Conservation (phyloP, 2,888 invertebrate species). For the Carabus problematicus region DNA sequence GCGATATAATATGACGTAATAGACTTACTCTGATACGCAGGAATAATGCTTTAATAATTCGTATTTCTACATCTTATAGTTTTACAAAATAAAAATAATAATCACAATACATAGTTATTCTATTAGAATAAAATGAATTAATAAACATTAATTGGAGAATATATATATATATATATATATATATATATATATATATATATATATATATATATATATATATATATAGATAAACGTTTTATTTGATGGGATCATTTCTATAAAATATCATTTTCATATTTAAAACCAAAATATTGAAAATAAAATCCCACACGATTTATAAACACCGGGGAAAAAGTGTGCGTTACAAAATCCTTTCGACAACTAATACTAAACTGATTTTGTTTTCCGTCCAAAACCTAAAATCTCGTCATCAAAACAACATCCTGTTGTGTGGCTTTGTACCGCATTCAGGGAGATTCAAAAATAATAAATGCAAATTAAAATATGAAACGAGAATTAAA, state of each 20-base stretch:
- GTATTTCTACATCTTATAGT: neutral
- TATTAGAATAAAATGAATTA: no score
- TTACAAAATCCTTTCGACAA: no score
- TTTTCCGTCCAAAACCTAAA: slow-evolving; percentile 24
- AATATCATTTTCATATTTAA: neutral
- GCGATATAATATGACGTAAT: no score
- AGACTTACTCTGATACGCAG: neutral
- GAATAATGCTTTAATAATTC: neutral
- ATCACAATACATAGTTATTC: no score
- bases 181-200: no score
- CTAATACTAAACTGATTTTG: neutral
- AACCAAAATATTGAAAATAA: neutral
- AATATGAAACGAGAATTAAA: slow-evolving; percentile 42
- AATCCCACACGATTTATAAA: neutral
- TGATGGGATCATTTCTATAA: neutral
- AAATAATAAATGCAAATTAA: slow-evolving; percentile 44
- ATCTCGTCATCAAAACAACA: slow-evolving; percentile 33
- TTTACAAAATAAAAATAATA: no score
- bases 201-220: no score
- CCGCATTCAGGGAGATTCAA: slow-evolving; percentile 34
- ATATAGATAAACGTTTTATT: no score
- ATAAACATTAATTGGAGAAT: no score
- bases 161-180: no score
- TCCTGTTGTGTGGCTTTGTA: slow-evolving; percentile 24
- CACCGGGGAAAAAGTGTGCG: neutral